Conservation (phyloP, 2,888 invertebrate genomes). For the Spilosoma lubricipeda region DNA sequence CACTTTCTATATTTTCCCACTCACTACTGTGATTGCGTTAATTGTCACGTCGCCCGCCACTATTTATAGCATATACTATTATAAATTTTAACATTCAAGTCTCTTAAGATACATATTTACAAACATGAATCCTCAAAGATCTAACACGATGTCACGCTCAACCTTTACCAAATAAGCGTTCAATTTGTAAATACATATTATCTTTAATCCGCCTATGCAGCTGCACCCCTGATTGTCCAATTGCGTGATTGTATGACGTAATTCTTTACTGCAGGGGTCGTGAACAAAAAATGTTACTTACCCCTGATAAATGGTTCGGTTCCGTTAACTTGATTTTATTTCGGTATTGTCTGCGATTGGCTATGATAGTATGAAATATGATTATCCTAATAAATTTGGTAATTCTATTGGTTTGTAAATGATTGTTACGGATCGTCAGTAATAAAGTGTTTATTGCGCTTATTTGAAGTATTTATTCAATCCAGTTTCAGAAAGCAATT, state of each 20-base stretch:
- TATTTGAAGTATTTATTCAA: neutral
- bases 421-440: neutral
- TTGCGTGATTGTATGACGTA: constrained; percentile 51
- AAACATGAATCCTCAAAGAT: constrained; percentile 15
- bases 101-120: constrained; percentile 8
- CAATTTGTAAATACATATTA: constrained; percentile 35
- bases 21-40: neutral
- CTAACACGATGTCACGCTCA: constrained; percentile 37
- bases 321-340: constrained; percentile 35
- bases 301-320: constrained; percentile 28
- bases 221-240: constrained; percentile 52
- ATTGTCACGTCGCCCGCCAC: neutral
- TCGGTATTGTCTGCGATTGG: constrained; percentile 31
- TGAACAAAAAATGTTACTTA: constrained; percentile 32
- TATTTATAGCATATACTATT: neutral
- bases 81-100: neutral
- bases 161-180: constrained; percentile 39
- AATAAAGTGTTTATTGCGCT: neutral
- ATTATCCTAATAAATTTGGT: constrained; percentile 23
- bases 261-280: constrained; percentile 39
- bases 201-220: constrained; percentile 35
- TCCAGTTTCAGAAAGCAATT: neutral
- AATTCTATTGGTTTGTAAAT: neutral
- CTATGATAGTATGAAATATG: constrained; percentile 19
- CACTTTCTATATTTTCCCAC: neutral